A percentile compares a stretch with the other conserved stretches of the same genome.
These are phyloP conservation scores for Sceloporus undulatus DNA, from an alignment of 2,113 vertebrate species.

Conservation along the genomic window DNA sequence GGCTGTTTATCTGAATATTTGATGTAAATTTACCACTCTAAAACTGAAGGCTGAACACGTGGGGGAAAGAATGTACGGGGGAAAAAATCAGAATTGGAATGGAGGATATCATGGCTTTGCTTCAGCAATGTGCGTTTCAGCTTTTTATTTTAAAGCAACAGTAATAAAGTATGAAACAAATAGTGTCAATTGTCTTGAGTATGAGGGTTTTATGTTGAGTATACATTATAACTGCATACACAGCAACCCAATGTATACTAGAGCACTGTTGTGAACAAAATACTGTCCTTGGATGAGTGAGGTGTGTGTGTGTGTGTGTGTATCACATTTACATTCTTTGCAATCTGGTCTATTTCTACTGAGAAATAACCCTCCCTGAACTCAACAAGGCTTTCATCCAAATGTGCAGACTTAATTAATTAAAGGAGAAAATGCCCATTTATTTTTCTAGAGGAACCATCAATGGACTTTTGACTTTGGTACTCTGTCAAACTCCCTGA, in stretches of 20 bases:
- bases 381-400: not conserved
- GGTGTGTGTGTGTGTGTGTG: not conserved
- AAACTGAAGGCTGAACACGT: slow-evolving; percentile 3
- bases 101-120: not conserved
- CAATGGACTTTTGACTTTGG: not conserved
- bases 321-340: not conserved
- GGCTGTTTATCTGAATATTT: not conserved
- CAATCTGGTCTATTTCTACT: not conserved
- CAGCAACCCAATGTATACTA: not conserved
- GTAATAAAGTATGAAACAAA: not conserved
- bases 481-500: not conserved
- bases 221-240: not conserved
- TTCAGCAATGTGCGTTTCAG: not conserved
- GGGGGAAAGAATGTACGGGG: not conserved
- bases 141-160: not conserved
- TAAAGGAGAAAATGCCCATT: not conserved
- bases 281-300: not conserved
- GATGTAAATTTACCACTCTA: not conserved
- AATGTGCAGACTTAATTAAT: not conserved
- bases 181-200: not conserved
- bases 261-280: not conserved
- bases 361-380: not conserved
- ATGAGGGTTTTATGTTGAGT: not conserved
- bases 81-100: not conserved
- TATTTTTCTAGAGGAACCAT: not conserved